Percentiles rank a stretch among this genome's conserved stretches.
Evolutionary conservation across 2,113 vertebrate genomes (phyloP).

Genomic region (Chroicocephalus ridibundus): DNA sequence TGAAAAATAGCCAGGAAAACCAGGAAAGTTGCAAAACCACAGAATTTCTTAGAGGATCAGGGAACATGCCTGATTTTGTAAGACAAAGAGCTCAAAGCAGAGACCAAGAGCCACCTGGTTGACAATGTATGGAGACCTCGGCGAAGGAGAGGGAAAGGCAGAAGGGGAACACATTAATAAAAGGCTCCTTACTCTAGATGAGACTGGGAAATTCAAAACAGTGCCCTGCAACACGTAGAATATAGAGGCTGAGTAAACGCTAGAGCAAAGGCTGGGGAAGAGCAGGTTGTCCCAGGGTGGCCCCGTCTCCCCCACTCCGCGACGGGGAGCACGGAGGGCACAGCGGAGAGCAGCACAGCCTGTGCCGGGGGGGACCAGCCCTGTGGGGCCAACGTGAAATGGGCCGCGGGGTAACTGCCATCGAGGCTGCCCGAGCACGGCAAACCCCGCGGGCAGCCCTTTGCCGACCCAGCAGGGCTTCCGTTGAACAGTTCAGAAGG

Average conservation of each 20-base stretch:
- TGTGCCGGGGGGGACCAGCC: neutral
- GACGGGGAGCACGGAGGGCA: neutral
- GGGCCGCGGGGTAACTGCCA: neutral
- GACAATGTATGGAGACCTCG: fast-evolving
- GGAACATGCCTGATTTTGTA: neutral
- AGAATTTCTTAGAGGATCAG: neutral
- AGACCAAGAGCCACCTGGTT: neutral
- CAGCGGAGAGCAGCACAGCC: neutral
- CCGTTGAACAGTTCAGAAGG: neutral
- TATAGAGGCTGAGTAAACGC: neutral
- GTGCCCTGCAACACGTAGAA: neutral
- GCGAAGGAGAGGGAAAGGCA: neutral
- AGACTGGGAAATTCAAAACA: neutral
- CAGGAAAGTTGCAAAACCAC: neutral
- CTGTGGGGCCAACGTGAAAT: neutral
- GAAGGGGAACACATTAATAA: neutral
- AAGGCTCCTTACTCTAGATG: neutral
- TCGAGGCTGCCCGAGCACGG: fast-evolving
- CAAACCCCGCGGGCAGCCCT: neutral
- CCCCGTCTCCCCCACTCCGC: neutral
- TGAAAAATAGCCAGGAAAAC: neutral
- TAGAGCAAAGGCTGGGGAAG: neutral
- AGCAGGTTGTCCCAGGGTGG: neutral
- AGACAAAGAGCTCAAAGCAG: neutral
- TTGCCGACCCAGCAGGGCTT: neutral